Evolutionary conservation across 1,140 invertebrate species (phyloP), one percentile per base, ranked within the genome.

Genomic region (Cotesia glomerata): DNA sequence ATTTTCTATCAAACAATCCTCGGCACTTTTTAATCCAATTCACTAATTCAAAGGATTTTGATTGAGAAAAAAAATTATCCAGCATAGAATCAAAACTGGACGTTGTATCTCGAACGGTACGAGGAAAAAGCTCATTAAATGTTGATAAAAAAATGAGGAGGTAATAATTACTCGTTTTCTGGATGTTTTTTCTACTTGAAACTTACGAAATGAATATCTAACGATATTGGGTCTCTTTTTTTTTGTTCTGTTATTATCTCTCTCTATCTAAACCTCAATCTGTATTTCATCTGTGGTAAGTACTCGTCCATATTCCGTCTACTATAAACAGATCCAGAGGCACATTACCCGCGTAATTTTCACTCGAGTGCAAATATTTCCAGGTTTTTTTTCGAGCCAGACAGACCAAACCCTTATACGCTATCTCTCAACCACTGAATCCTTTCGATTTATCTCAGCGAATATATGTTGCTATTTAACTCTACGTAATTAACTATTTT

Each of bases 201-300:
- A 85, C 81, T 86, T 85, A 82, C 79, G 84, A 81, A 84, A 85
- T 81, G 82, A 86, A 84, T 84, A 82, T 85, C 82, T 85, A 82
- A 85, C 77, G 82, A 84, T 85, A 86, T 86, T 83, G 81, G 81
- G 77, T 81, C 71, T 76, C 73, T 66, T 75, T 61, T 62, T 49
- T 70, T 9, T 16, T 58, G 18, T 56, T 70, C 39, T 63, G 13
- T 61, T 7, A 62, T 62, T 61, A 26, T 69, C 58, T 62, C 34
- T 62, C 68, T 49, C 74, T 51, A 56, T 61, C 34, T 61, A 66
- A 51, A 69, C 36, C 67, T 59, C 18, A 45, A 51, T 34, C 65
- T 39, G 56, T 69, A 62, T 34, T 52, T 32, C 52, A 58, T 65
- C 58, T 73, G 51, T 65, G 68, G 52, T 77, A 71, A 39, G 56